A percentile compares a stretch with the other conserved stretches of the same genome.
These are phyloP conservation scores for Planococcus citri DNA, from an alignment of 1,140 invertebrate genomes.

Conservation along the genomic window DNA sequence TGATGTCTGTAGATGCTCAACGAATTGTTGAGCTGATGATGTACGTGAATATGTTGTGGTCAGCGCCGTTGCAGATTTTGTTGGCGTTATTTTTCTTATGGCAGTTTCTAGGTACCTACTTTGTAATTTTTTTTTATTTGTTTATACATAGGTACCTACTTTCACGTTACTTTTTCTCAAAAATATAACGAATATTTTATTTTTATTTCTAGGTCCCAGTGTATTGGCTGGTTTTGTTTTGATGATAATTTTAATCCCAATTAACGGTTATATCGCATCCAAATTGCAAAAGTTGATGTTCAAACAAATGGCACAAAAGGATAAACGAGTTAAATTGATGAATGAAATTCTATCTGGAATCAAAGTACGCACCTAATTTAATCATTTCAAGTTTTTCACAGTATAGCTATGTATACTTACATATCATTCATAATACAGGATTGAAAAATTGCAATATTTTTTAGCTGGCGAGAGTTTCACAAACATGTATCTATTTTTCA, in stretches of 20 bases:
- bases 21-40: slow-evolving; percentile 76
- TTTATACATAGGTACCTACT: no score
- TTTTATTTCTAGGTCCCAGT: slow-evolving; percentile 67
- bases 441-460: no score
- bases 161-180: slow-evolving; percentile 28
- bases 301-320: slow-evolving; percentile 81
- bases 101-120: slow-evolving; percentile 48
- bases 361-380: no score
- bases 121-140: no score
- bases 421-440: no score
- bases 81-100: slow-evolving; percentile 82
- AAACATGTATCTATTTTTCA: slow-evolving; percentile 10
- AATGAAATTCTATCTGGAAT: slow-evolving; percentile 91
- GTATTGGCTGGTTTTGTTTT: slow-evolving; percentile 81
- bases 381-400: no score
- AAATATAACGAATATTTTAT: no score
- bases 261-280: slow-evolving; percentile 80
- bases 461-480: not conserved
- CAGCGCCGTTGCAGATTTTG: slow-evolving; percentile 81
- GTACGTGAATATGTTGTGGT: slow-evolving; percentile 95
- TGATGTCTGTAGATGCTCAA: slow-evolving; percentile 81
- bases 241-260: slow-evolving; percentile 81
- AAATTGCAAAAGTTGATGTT: slow-evolving; percentile 70
- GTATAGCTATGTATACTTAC: no score
- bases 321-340: slow-evolving; percentile 84